Evolutionary conservation across 2,113 vertebrate species (phyloP), one percentile per base, ranked within the genome.

Genomic region (Sciurus niger): DNA sequence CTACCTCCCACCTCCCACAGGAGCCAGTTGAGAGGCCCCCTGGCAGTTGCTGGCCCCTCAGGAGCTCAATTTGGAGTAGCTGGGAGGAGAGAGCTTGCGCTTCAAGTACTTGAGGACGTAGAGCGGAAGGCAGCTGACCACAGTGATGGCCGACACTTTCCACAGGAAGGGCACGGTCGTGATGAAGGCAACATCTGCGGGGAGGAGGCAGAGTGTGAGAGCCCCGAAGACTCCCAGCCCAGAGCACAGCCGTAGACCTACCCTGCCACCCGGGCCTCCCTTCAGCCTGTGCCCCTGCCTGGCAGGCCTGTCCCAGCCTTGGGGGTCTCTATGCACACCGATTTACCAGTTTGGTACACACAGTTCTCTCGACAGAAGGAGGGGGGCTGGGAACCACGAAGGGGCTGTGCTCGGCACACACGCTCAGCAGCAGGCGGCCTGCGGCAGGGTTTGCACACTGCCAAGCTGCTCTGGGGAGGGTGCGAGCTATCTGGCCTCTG

Each of bases 41-140:
- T 67, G 40, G 11, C 18, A 37, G 48, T 4, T 30, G 34, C 84
- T 17, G 4, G 14, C 24, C 97, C 98, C 97, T 98, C 98, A 99
- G 12, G 99, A 99, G 96, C 99, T 99, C 94, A 99, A 99, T 97
- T 99, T 99, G 98, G 99, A 99, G 98, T 99, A 99, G 98, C 99
- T 99, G 4, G 99, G 99, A 0, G 99, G 99, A 4, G 99, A 99
- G 94, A 99, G 99, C 98, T 99, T 99, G 94, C 99, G 99, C 98
- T 99, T 99, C 98, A 99, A 98, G 99, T 99, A 99, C 98, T 99
- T 99, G 98, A 99, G 98, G 93, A 99, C 98, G 98, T 99, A 99
- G 96, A 99, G 99, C n/a, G 99, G 99, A 98, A 99, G 99, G 98
- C 99, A 99, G 99, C 99, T 99, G 98, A 99, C 99, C 97, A 99